Conservation (phyloP, 2,888 invertebrate genomes). For the Dexiosoma caninum region DNA sequence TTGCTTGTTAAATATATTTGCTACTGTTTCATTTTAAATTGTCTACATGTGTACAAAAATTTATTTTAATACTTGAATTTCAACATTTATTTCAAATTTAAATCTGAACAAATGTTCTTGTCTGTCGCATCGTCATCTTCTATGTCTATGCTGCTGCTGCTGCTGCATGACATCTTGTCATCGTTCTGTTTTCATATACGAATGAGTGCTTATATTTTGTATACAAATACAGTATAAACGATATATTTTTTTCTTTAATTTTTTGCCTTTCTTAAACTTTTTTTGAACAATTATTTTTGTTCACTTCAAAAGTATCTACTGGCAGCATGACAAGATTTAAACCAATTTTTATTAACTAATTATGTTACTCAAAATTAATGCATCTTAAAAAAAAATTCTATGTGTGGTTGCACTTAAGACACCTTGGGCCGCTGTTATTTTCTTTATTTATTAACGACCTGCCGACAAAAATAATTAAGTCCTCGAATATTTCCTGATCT, state of each 20-base stretch:
- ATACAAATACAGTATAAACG: too few species aligned
- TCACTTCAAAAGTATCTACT: constrained; percentile 16
- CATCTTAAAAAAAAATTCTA: too few species aligned
- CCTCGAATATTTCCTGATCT: too few species aligned
- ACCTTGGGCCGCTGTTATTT: too few species aligned
- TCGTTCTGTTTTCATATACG: background rate
- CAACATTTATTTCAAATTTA: constrained; percentile 56
- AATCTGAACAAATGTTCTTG: constrained; percentile 29
- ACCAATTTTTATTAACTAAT: constrained; percentile 12
- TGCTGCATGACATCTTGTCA: background rate
- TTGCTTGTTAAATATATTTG: constrained; percentile 7
- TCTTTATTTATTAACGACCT: too few species aligned
- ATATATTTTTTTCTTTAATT: background rate
- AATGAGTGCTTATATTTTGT: background rate
- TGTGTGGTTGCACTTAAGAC: background rate
- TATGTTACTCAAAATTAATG: too few species aligned
- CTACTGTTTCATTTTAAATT: constrained; percentile 9
- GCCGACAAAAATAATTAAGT: too few species aligned
- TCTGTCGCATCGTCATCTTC: constrained; percentile 1
- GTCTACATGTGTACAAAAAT: constrained; percentile 30
- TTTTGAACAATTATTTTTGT: constrained; percentile 9
- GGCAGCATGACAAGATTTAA: background rate
- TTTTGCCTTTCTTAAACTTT: background rate
- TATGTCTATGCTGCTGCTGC: background rate
- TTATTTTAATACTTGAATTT: too few species aligned